Conservation (phyloP, 2,113 vertebrate species). For the Chamaea fasciata region DNA sequence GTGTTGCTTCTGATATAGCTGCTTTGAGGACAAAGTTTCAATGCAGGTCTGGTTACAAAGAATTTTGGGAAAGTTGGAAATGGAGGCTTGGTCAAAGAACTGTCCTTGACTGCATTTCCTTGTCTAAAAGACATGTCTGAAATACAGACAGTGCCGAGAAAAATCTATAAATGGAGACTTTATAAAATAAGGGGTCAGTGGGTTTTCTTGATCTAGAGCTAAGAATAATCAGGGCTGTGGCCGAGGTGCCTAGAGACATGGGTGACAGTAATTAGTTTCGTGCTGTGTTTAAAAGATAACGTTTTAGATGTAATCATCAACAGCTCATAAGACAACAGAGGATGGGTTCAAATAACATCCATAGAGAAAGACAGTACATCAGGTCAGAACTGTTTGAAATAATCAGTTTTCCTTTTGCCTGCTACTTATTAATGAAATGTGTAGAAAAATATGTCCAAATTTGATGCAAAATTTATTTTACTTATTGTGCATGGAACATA, state of each 20-base stretch:
- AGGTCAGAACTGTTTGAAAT: background rate
- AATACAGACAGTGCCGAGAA: background rate
- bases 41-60: background rate
- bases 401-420: background rate
- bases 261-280: constrained; percentile 23
- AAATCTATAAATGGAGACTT: background rate
- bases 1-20: background rate
- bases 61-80: background rate
- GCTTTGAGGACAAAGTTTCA: background rate
- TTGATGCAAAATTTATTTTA: background rate
- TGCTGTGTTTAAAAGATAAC: constrained; percentile 26
- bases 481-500: background rate
- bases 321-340: background rate
- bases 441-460: background rate
- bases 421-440: background rate
- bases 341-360: background rate
- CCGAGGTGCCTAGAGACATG: background rate
- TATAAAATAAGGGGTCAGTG: background rate
- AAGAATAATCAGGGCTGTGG: background rate
- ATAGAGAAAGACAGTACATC: background rate
- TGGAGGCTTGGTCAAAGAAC: background rate
- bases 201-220: background rate
- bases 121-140: background rate
- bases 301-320: background rate
- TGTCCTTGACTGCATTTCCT: background rate